A percentile compares a stretch with the other conserved stretches of the same genome.
Evolutionary conservation across 1,140 invertebrate species (phyloP).

Genomic region (Stenopsyche tienmushanensis): DNA sequence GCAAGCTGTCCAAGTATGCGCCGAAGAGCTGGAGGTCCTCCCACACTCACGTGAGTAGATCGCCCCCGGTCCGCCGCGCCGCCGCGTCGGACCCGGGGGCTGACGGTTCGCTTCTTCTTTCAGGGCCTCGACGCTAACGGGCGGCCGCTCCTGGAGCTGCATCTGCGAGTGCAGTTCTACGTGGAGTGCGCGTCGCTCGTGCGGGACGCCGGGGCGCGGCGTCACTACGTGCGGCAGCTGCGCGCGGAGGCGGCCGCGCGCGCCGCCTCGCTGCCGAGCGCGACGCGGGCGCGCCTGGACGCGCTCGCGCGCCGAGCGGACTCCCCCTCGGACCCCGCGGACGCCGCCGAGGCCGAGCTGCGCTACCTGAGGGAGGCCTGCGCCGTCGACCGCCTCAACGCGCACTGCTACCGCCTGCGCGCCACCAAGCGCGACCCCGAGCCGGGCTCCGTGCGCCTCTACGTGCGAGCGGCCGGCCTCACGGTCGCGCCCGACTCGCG

Average conservation of each 20-base stretch:
- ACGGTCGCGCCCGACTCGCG: constrained; percentile 75
- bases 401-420: constrained; percentile 86
- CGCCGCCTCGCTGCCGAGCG: constrained; percentile 61
- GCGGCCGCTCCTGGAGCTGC: constrained; percentile 83
- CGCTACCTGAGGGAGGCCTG: constrained; percentile 89
- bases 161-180: constrained; percentile 93
- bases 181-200: constrained; percentile 84
- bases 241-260: constrained; percentile 81
- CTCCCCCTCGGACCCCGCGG: constrained; percentile 71
- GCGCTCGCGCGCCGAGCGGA: constrained; percentile 67
- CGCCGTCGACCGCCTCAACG: constrained; percentile 81
- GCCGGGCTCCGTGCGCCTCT: constrained; percentile 72
- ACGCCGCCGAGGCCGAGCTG: constrained; percentile 73
- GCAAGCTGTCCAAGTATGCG: constrained; percentile 93
- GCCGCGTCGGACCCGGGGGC: too few relatives aligned
- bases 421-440: constrained; percentile 77
- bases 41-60: constrained; percentile 81
- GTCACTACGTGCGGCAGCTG: constrained; percentile 92
- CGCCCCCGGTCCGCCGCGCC: too few relatives aligned
- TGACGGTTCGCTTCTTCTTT: constrained; percentile 41
- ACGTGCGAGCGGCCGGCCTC: constrained; percentile 83
- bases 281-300: constrained; percentile 61
- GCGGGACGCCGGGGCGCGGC: constrained; percentile 85
- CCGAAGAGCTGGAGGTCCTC: constrained; percentile 94
- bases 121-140: constrained; percentile 89